Conservation (phyloP, 2,888 invertebrate species). For the Zele albiditarsus region DNA sequence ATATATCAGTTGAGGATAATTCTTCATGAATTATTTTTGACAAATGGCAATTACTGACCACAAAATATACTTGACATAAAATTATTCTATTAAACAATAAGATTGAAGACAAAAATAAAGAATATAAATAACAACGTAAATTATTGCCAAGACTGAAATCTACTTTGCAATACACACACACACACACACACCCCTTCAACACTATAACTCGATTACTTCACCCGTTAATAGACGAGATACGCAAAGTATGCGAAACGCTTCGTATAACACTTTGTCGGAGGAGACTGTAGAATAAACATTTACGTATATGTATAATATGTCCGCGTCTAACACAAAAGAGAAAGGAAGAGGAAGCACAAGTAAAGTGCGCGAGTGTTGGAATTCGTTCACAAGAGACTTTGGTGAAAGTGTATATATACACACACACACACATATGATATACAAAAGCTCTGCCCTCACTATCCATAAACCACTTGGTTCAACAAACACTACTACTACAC, state of each 20-base stretch:
- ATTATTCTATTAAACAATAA: too few species aligned
- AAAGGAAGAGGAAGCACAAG: neutral
- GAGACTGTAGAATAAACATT: neutral
- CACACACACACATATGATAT: neutral
- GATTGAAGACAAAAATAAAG: too few species aligned
- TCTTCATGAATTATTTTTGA: too few species aligned
- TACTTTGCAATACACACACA: neutral
- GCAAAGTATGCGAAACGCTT: constrained; percentile 22
- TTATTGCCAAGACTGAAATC: neutral
- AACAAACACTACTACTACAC: neutral
- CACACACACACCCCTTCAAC: neutral
- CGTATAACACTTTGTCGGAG: neutral
- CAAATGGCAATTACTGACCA: too few species aligned
- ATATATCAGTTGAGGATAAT: too few species aligned
- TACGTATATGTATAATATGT: neutral
- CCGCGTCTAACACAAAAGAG: neutral
- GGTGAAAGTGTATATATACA: neutral
- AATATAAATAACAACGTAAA: neutral
- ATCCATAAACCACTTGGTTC: neutral
- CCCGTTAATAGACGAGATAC: constrained; percentile 14
- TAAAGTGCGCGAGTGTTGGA: neutral
- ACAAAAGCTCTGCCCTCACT: neutral
- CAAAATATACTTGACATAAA: too few species aligned
- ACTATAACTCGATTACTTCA: constrained; percentile 19
- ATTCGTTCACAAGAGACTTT: too few species aligned